These are phyloP conservation scores for Lithobates pipiens DNA, from an alignment of 2,797 vertebrate genomes.

Conservation along the genomic window DNA sequence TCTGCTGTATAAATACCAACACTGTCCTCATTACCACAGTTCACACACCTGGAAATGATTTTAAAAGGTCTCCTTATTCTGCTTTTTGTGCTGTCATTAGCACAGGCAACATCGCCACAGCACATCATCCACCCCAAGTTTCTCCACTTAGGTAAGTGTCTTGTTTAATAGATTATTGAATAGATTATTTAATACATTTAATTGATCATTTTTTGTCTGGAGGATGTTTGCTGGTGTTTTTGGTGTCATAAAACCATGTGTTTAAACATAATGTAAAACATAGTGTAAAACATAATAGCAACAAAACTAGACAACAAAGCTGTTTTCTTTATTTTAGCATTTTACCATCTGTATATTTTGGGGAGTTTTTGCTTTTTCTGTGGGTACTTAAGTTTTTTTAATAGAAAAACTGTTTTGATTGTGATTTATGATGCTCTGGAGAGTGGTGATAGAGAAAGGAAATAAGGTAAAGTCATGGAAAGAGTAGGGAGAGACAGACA, in stretches of 20 bases:
- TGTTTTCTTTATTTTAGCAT: neutral
- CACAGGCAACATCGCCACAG: constrained; percentile 64
- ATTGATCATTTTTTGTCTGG: neutral
- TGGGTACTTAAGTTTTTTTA: too few relatives aligned
- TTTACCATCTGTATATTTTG: neutral
- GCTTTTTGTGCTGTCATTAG: constrained; percentile 71
- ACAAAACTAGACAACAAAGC: neutral
- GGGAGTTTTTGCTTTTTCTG: too few relatives aligned
- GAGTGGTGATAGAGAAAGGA: neutral
- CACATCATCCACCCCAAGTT: constrained; percentile 75
- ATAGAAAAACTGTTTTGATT: too few relatives aligned
- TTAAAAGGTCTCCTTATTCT: constrained; percentile 71
- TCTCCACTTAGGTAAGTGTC: constrained; percentile 74
- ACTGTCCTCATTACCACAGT: constrained; percentile 63
- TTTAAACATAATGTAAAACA: too few relatives aligned
- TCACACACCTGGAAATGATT: constrained; percentile 70
- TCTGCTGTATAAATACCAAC: constrained; percentile 52
- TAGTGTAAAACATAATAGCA: neutral
- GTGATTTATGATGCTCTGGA: too few relatives aligned
- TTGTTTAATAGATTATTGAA: too few relatives aligned
- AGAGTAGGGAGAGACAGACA: neutral
- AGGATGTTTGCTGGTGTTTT: neutral
- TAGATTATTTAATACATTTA: too few relatives aligned
- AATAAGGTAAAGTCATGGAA: neutral
- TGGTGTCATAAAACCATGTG: too few relatives aligned